Evolutionary conservation across 2,797 vertebrate genomes (phyloP).

Genomic region (Melanotaenia boesemani): DNA sequence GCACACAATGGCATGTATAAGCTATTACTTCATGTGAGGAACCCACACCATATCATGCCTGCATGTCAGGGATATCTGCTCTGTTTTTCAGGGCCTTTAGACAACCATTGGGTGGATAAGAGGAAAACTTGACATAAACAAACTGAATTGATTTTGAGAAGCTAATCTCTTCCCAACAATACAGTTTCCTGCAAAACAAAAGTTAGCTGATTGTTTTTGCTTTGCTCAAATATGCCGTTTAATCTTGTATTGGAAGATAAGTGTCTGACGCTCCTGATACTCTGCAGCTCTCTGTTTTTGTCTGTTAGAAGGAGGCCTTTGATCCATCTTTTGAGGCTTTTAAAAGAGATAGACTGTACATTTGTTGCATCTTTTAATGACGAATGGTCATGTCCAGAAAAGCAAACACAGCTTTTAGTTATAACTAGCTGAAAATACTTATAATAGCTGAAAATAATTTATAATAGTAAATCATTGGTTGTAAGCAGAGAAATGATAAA

Average conservation of each 20-base stretch:
- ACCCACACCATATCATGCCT: neutral
- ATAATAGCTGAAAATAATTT: neutral
- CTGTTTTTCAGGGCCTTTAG: slow-evolving; percentile 24
- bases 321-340: neutral
- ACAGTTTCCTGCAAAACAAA: slow-evolving; percentile 55
- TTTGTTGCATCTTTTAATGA: neutral
- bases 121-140: slow-evolving; percentile 50
- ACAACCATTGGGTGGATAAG: slow-evolving; percentile 21
- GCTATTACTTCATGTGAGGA: neutral
- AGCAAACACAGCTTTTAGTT: neutral
- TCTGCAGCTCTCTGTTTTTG: neutral
- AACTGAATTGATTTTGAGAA: slow-evolving; percentile 29
- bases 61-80: neutral
- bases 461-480: neutral
- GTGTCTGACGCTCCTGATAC: slow-evolving; percentile 11
- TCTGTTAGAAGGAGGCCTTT: neutral
- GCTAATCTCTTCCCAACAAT: slow-evolving; percentile 31
- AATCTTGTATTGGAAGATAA: slow-evolving; percentile 44
- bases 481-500: neutral
- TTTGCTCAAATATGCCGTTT: slow-evolving; percentile 10
- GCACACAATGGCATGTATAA: neutral
- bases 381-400: neutral
- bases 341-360: neutral
- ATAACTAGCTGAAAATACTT: neutral
- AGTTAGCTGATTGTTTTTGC: slow-evolving; percentile 28